Evolutionary conservation across 64 coral and sea anemone genomes (phyloP).

Genomic region (Pocillopora verrucosa): DNA sequence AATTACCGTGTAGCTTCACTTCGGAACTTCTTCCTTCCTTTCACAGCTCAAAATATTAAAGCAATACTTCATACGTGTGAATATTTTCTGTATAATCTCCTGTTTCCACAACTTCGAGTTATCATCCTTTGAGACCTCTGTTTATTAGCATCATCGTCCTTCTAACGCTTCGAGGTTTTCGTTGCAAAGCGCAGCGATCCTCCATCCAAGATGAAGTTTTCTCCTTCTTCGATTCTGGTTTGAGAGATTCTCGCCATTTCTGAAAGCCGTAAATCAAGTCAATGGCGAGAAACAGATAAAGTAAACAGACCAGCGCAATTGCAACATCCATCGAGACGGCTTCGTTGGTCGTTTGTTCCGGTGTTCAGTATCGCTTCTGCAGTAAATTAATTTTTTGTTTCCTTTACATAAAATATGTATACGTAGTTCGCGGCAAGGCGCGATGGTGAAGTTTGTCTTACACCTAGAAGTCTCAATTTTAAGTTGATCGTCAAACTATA

Average conservation of each 20-base stretch:
- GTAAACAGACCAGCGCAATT: constrained; percentile 1
- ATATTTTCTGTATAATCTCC: no score
- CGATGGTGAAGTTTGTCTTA: neutral
- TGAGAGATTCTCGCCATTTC: constrained; percentile 24
- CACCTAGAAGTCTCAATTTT: neutral
- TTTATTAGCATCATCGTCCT: constrained; percentile 31
- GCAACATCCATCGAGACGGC: neutral
- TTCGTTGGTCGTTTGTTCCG: neutral
- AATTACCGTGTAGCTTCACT: no score
- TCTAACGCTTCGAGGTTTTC: constrained; percentile 4
- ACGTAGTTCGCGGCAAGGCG: neutral
- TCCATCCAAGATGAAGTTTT: neutral
- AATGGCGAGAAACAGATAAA: constrained; percentile 12
- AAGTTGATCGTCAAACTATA: neutral
- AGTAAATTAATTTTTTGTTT: neutral
- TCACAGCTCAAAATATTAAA: no score
- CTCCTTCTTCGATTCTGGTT: neutral
- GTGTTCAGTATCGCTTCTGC: neutral
- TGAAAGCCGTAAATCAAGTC: constrained; percentile 26
- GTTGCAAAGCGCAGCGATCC: neutral
- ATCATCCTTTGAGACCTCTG: constrained; percentile 21
- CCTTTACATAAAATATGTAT: neutral
- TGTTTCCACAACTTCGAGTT: neutral
- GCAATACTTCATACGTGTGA: no score
- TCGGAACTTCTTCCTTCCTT: no score